A percentile compares a stretch with the other conserved stretches of the same genome.
These are phyloP conservation scores for Xenopus borealis DNA, from an alignment of 2,113 vertebrate genomes.

Conservation along the genomic window DNA sequence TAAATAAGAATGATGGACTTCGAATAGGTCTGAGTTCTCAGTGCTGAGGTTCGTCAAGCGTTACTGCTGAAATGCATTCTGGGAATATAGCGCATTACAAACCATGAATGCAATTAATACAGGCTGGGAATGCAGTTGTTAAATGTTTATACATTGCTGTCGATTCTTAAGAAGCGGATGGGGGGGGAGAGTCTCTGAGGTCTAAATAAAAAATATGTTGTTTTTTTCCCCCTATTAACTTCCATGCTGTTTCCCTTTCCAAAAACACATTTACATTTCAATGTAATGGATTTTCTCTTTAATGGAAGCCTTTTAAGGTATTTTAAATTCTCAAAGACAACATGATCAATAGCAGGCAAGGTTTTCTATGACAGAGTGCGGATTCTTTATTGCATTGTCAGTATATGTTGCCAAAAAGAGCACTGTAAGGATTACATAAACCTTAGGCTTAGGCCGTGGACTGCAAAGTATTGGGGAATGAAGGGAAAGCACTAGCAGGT, in stretches of 20 bases:
- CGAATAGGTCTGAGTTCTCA: no score
- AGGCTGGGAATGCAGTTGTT: neutral
- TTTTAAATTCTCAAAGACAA: neutral
- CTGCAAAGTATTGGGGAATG: neutral
- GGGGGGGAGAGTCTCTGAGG: neutral
- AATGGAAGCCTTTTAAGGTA: neutral
- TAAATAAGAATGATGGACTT: no score
- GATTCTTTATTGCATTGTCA: neutral
- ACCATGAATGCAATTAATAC: neutral
- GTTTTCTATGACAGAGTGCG: neutral
- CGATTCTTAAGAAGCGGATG: neutral
- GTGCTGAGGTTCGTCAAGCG: no score
- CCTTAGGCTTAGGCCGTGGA: neutral
- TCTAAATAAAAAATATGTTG: neutral
- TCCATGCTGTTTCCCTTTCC: neutral
- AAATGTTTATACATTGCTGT: neutral
- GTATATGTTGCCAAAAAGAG: slow-evolving; percentile 2
- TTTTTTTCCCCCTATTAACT: neutral
- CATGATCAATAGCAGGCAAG: neutral
- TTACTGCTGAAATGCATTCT: no score
- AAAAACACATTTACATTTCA: slow-evolving; percentile 1
- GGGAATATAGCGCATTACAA: neutral
- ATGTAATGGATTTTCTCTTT: neutral
- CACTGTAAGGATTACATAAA: neutral
- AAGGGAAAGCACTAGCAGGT: neutral